Percentiles rank a stretch among this genome's conserved stretches.
phyloP scores from a whole-genome alignment of 2,888 invertebrate species.

The Heliconius aoede region DNA sequence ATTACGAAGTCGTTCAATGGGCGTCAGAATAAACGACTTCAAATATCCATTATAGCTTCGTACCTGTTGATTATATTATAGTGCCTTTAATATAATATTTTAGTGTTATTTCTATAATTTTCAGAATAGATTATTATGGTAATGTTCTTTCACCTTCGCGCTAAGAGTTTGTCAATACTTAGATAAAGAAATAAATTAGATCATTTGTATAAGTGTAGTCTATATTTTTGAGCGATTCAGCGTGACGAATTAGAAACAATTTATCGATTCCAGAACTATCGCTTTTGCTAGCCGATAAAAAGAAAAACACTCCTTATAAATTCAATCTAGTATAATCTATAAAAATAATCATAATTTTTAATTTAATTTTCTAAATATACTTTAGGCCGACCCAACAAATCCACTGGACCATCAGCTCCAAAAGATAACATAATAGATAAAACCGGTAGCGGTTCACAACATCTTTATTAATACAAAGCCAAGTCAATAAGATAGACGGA shows the following conservation, averaged over 20 bases:
- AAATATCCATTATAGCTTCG: constrained; percentile 32
- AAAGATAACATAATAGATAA: constrained; percentile 17
- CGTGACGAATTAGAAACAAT: too few species aligned
- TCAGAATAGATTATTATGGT: background rate
- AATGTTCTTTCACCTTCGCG: background rate
- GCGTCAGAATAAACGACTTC: constrained; percentile 29
- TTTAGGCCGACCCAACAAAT: background rate
- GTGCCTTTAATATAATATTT: background rate
- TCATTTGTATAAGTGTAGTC: too few species aligned
- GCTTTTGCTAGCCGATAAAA: too few species aligned
- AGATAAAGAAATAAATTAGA: too few species aligned
- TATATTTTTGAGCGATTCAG: too few species aligned
- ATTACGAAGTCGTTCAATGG: constrained; percentile 39
- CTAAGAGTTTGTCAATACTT: too few species aligned
- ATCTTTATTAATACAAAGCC: constrained; percentile 28
- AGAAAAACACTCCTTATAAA: too few species aligned
- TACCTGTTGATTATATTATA: constrained; percentile 33
- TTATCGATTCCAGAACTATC: too few species aligned
- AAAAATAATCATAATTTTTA: too few species aligned
- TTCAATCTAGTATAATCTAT: too few species aligned
- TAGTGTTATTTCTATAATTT: background rate
- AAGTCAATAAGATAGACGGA: constrained; percentile 36
- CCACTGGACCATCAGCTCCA: background rate
- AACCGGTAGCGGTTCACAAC: constrained; percentile 11
- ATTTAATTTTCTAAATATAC: background rate